Evolutionary conservation across 1,140 invertebrate genomes (phyloP).

Genomic region (Meteorus sp.): DNA sequence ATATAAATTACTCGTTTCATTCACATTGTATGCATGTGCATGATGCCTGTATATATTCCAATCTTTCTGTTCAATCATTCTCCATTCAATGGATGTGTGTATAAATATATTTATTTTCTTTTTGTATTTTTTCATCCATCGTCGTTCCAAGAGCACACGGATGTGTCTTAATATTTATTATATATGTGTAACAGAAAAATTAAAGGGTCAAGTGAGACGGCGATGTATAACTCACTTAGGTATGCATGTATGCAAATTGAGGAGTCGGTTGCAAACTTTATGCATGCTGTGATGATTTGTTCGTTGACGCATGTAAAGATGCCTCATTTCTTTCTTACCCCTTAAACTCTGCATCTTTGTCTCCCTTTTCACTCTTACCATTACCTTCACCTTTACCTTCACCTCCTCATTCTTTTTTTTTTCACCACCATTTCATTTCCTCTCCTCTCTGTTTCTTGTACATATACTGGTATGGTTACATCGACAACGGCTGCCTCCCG

Average conservation of each 20-base stretch:
- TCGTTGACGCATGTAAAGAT: conserved; percentile 23
- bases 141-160: too few relatives aligned
- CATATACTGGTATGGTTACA: not conserved
- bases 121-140: not conserved
- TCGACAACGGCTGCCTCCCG: not conserved
- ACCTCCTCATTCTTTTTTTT: conserved; percentile 6
- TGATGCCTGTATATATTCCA: too few relatives aligned
- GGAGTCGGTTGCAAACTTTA: conserved; percentile 7
- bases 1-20: too few relatives aligned
- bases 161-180: too few relatives aligned
- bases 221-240: conserved; percentile 18
- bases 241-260: conserved; percentile 21
- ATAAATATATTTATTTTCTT: not conserved
- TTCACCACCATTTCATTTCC: not conserved
- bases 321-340: not conserved
- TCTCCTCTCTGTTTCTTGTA: conserved; percentile 7
- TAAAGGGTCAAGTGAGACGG: too few relatives aligned
- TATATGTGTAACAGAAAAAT: too few relatives aligned
- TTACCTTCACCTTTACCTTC: conserved; percentile 8
- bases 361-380: not conserved
- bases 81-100: too few relatives aligned
- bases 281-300: conserved; percentile 21
- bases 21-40: too few relatives aligned
- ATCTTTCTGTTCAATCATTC: too few relatives aligned
- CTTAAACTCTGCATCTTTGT: conserved; percentile 9